These are phyloP conservation scores for Cynocephalus volans DNA, from an alignment of 2,113 vertebrate species.

Conservation along the genomic window DNA sequence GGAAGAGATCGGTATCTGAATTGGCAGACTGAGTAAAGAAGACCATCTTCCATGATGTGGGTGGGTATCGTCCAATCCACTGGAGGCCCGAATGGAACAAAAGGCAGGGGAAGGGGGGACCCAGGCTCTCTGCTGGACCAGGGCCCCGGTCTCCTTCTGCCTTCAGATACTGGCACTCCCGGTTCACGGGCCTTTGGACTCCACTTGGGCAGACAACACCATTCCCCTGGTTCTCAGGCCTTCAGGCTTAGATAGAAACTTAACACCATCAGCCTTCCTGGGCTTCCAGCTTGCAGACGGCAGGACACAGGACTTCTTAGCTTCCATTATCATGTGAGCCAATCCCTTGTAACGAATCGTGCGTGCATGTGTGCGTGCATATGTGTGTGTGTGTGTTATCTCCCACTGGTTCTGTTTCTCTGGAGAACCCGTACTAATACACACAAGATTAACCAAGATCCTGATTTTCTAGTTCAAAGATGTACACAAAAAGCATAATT, in stretches of 20 bases:
- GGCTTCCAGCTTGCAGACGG: neutral
- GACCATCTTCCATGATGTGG: too few species aligned
- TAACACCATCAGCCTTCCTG: neutral
- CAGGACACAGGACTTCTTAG: neutral
- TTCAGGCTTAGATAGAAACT: neutral
- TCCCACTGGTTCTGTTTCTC: neutral
- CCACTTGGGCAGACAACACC: neutral
- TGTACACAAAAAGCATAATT: neutral
- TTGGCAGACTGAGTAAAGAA: neutral
- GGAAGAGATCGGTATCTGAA: neutral
- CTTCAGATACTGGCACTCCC: neutral
- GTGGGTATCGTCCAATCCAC: neutral
- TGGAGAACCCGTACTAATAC: neutral
- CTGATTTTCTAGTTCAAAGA: neutral
- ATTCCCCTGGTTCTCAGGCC: neutral
- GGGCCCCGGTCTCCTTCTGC: neutral
- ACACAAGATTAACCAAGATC: conserved; percentile 6
- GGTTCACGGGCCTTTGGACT: neutral
- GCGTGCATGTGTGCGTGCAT: too few species aligned
- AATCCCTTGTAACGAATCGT: neutral
- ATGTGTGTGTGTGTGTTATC: too few species aligned
- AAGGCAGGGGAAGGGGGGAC: neutral
- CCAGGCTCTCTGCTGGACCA: neutral
- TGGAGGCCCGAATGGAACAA: neutral
- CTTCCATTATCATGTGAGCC: neutral